Evolutionary conservation across 2,797 vertebrate species (phyloP).

Genomic region (Selene dorsalis): DNA sequence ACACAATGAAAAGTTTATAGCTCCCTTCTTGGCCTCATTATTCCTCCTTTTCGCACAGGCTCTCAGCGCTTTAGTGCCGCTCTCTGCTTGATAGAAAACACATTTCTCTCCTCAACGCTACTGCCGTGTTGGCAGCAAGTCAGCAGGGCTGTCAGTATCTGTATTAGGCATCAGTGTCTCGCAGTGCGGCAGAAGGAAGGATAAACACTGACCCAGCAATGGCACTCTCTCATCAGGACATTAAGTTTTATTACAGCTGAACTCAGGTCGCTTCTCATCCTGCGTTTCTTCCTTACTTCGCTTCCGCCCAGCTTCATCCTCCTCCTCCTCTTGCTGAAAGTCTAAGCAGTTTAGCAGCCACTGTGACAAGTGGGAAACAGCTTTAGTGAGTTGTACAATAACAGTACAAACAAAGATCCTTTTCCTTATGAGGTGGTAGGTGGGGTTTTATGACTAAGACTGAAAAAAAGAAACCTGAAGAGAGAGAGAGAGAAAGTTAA

Average conservation of each 20-base stretch:
- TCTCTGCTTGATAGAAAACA: constrained; percentile 77
- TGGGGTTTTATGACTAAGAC: constrained; percentile 28
- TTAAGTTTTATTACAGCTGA: constrained; percentile 64
- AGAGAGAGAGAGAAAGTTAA: constrained; percentile 4
- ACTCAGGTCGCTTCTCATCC: constrained; percentile 43
- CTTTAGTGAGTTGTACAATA: constrained; percentile 47
- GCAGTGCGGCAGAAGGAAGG: constrained; percentile 41
- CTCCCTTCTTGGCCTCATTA: constrained; percentile 74
- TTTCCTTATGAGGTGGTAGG: constrained; percentile 34
- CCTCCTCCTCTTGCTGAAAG: constrained; percentile 37
- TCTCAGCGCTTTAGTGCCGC: constrained; percentile 52
- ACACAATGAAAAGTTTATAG: constrained; percentile 80
- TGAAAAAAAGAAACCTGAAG: background rate
- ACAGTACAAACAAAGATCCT: constrained; percentile 19
- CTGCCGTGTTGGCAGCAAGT: constrained; percentile 61
- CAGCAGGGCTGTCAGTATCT: constrained; percentile 50
- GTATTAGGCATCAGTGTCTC: constrained; percentile 46
- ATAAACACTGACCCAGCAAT: constrained; percentile 47
- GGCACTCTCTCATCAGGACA: constrained; percentile 51
- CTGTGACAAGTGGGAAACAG: constrained; percentile 59
- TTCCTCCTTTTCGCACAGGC: constrained; percentile 53
- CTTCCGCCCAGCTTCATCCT: constrained; percentile 52
- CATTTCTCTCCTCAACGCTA: constrained; percentile 64
- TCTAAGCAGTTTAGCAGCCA: constrained; percentile 67
- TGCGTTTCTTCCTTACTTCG: constrained; percentile 13